phyloP scores from a whole-genome alignment of 1,140 invertebrate species.

The Bicyclus anynana region DNA sequence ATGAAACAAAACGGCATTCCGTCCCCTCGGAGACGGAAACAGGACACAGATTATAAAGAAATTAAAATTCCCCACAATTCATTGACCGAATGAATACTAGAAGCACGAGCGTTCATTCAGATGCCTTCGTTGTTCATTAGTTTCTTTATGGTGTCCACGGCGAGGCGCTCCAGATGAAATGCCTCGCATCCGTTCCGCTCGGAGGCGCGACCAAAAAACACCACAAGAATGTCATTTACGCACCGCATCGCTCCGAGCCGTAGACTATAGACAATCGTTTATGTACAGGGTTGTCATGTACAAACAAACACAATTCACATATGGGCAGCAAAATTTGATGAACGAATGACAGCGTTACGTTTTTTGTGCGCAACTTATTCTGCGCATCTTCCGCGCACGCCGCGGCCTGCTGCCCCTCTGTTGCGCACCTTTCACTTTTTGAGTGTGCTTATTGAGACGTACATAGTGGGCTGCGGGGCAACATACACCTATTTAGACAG shows the following conservation, averaged over 20 bases:
- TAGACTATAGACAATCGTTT: constrained; percentile 32
- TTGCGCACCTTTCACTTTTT: too few species aligned
- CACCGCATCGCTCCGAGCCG: constrained; percentile 29
- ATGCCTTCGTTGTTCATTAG: constrained; percentile 44
- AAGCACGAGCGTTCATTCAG: constrained; percentile 23
- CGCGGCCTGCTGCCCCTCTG: too few species aligned
- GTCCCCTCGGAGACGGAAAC: constrained; percentile 11
- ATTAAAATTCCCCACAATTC: constrained; percentile 28
- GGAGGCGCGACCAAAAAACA: constrained; percentile 54
- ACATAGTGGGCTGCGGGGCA: too few species aligned
- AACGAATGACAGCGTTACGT: neutral
- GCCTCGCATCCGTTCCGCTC: constrained; percentile 61
- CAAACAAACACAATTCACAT: neutral
- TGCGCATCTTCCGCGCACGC: too few species aligned
- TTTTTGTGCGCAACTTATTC: too few species aligned
- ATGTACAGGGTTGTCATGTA: constrained; percentile 32
- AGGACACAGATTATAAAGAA: constrained; percentile 20
- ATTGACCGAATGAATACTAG: constrained; percentile 31
- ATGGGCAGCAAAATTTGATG: too few species aligned
- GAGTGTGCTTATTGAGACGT: too few species aligned
- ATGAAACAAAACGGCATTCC: neutral
- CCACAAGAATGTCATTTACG: constrained; percentile 65
- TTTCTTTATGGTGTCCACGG: constrained; percentile 33
- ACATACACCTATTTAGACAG: too few species aligned
- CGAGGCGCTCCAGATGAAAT: constrained; percentile 51